Percentiles rank a stretch among this genome's conserved stretches.
These are phyloP conservation scores for Sebastiscus albofasciatus DNA, from an alignment of 2,797 vertebrate genomes.

Conservation along the genomic window DNA sequence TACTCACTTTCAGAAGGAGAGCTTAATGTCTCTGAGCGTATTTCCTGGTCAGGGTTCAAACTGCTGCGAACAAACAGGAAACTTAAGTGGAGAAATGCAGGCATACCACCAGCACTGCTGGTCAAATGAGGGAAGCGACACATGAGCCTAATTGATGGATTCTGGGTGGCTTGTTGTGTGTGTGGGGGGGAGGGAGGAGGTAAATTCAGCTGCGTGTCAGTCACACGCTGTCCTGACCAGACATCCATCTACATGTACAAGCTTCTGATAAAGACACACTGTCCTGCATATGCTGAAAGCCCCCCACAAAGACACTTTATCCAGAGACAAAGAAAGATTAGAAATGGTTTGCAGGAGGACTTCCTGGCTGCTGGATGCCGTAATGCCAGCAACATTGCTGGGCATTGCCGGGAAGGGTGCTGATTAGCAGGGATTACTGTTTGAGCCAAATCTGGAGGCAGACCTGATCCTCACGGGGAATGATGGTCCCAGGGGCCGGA, in stretches of 20 bases:
- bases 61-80: constrained; percentile 39
- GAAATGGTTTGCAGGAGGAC: constrained; percentile 38
- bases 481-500: constrained; percentile 45
- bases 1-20: constrained; percentile 40
- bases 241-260: constrained; percentile 14
- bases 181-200: neutral
- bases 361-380: constrained; percentile 19
- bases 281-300: constrained; percentile 52
- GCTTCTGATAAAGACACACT: constrained; percentile 42
- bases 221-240: constrained; percentile 34
- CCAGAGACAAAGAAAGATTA: constrained; percentile 69
- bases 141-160: constrained; percentile 72
- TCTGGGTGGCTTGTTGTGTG: constrained; percentile 40
- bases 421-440: constrained; percentile 77
- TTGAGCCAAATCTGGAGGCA: constrained; percentile 58
- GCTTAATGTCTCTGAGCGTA: constrained; percentile 23
- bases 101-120: constrained; percentile 52
- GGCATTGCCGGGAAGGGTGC: constrained; percentile 69
- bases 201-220: constrained; percentile 60
- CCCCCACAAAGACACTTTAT: constrained; percentile 62
- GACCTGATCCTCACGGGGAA: constrained; percentile 53
- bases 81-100: constrained; percentile 38
- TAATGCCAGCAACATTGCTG: constrained; percentile 50
- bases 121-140: constrained; percentile 62
- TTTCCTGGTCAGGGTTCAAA: constrained; percentile 46